Conservation (phyloP, 2,888 invertebrate genomes). For the Meta bourneti region DNA sequence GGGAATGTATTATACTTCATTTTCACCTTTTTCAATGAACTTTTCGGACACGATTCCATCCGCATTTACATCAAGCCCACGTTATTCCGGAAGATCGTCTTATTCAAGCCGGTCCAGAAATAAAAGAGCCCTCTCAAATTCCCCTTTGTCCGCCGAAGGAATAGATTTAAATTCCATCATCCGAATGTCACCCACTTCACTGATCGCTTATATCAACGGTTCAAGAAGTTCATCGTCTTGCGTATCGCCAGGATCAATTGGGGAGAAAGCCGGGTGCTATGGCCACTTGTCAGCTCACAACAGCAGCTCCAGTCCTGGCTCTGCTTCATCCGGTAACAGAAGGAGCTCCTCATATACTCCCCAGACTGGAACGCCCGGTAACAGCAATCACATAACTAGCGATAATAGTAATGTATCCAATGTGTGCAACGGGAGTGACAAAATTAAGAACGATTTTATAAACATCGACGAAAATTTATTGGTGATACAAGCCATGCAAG, state of each 20-base stretch:
- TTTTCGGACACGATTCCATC: conserved; percentile 63
- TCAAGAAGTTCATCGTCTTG: conserved; percentile 79
- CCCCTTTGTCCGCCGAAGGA: conserved; percentile 79
- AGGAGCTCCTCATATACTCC: conserved; percentile 61
- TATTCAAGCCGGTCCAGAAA: conserved; percentile 78
- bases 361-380: conserved; percentile 48
- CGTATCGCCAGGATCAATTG: conserved; percentile 79
- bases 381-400: conserved; percentile 34
- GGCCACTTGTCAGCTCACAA: conserved; percentile 80
- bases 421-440: conserved; percentile 11
- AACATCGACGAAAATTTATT: conserved; percentile 64
- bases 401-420: conserved; percentile 55
- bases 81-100: conserved; percentile 79
- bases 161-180: conserved; percentile 81
- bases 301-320: conserved; percentile 79
- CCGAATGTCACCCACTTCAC: conserved; percentile 81
- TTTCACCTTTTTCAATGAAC: conserved; percentile 68
- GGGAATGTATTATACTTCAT: conserved; percentile 55
- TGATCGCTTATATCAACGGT: conserved; percentile 79
- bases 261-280: conserved; percentile 79
- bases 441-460: conserved; percentile 55
- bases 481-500: conserved; percentile 75
- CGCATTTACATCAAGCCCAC: conserved; percentile 79
- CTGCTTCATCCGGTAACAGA: conserved; percentile 78
- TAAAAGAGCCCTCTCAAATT: conserved; percentile 80